Evolutionary conservation across 2,888 invertebrate genomes (phyloP).

Genomic region (Heliconius sara): DNA sequence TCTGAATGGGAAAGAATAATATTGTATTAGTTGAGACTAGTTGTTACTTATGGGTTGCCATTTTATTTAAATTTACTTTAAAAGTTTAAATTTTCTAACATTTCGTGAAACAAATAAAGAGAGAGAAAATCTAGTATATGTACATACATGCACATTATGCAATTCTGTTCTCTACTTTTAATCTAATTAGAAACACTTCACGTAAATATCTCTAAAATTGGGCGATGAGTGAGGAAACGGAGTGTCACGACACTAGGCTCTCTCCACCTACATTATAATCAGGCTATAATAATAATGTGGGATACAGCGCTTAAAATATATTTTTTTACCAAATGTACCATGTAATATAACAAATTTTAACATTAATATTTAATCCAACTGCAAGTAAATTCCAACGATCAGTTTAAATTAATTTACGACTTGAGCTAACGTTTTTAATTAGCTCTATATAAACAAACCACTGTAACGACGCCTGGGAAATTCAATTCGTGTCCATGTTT

Average conservation of each 20-base stretch:
- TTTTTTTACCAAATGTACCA: too few relatives aligned
- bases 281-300: too few relatives aligned
- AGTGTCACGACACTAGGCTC: too few relatives aligned
- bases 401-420: slow-evolving; percentile 50
- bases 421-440: slow-evolving; percentile 47
- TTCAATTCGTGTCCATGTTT: slow-evolving; percentile 46
- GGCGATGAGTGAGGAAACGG: too few relatives aligned
- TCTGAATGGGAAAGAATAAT: slow-evolving; percentile 11
- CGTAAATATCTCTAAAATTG: too few relatives aligned
- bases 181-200: too few relatives aligned
- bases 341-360: neutral
- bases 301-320: too few relatives aligned
- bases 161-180: too few relatives aligned
- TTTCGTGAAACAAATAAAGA: neutral
- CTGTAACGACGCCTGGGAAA: slow-evolving; percentile 47
- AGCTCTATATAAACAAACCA: slow-evolving; percentile 48
- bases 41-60: neutral
- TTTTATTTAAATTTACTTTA: neutral
- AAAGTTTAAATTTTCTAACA: neutral
- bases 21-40: slow-evolving; percentile 13
- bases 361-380: slow-evolving; percentile 43
- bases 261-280: too few relatives aligned
- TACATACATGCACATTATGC: too few relatives aligned
- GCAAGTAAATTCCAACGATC: slow-evolving; percentile 45
- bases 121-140: neutral